Percentiles rank a stretch among this genome's conserved stretches.
Evolutionary conservation across 2,888 invertebrate species (phyloP).

Genomic region (Ichneumoninae sp.): DNA sequence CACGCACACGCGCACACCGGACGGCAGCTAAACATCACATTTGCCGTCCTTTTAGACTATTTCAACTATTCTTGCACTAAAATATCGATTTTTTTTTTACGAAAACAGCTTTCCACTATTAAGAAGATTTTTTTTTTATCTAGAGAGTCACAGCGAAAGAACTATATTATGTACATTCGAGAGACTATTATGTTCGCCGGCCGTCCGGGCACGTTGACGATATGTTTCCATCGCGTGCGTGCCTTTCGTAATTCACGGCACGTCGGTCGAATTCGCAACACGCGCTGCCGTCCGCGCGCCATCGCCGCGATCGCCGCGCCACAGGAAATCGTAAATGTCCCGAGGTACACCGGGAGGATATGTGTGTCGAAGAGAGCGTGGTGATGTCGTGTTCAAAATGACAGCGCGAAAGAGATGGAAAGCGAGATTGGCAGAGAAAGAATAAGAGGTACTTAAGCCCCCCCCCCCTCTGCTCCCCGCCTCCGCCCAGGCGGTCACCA

Average conservation of each 20-base stretch:
- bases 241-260: slow-evolving; percentile 60
- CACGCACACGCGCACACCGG: not conserved
- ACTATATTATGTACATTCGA: not conserved
- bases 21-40: too few species aligned
- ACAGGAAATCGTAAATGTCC: slow-evolving; percentile 57
- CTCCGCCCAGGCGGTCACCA: slow-evolving; percentile 11
- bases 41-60: too few species aligned
- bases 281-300: slow-evolving; percentile 46
- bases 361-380: slow-evolving; percentile 44
- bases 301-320: slow-evolving; percentile 35
- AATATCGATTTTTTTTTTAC: too few species aligned
- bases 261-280: slow-evolving; percentile 60
- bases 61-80: too few species aligned
- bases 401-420: slow-evolving; percentile 20
- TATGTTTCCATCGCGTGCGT: slow-evolving; percentile 59
- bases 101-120: too few species aligned
- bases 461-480: not conserved
- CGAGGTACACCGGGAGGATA: not conserved
- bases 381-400: slow-evolving; percentile 16
- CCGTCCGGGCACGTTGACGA: slow-evolving; percentile 32
- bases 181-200: not conserved
- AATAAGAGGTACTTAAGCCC: not conserved
- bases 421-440: slow-evolving; percentile 5
- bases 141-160: not conserved
- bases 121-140: too few species aligned